Evolutionary conservation across 2,797 vertebrate genomes (phyloP).

Genomic region (Fratercula arctica): DNA sequence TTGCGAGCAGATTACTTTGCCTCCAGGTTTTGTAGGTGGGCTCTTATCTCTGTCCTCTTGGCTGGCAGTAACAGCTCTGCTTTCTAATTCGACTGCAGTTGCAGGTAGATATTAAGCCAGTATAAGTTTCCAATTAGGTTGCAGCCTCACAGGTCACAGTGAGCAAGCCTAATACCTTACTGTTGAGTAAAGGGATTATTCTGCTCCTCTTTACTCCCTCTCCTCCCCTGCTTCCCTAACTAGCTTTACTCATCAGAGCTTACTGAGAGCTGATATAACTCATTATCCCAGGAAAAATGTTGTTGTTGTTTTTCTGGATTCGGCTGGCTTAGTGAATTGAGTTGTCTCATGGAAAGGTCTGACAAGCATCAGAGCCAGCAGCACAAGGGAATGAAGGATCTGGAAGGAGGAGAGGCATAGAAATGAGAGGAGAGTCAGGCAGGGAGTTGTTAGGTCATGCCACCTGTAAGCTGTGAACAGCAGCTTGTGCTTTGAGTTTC

Average conservation of each 20-base stretch:
- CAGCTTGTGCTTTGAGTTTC: not conserved
- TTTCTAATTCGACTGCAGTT: conserved; percentile 3
- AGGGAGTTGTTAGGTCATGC: not conserved
- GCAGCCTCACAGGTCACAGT: not conserved
- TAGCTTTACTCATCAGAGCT: not conserved
- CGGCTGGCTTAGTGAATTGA: not conserved
- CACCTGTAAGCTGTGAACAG: not conserved
- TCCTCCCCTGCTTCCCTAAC: not conserved
- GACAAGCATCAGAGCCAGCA: not conserved
- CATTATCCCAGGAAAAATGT: not conserved
- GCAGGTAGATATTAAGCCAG: conserved; percentile 10
- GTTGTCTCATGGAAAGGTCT: not conserved
- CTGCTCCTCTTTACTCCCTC: not conserved
- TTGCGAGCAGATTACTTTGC: not conserved
- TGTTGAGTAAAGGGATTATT: conserved; percentile 31
- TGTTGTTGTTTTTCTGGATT: not conserved
- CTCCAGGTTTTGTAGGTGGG: not conserved
- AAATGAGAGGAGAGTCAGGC: not conserved
- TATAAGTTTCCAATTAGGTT: not conserved
- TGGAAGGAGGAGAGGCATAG: not conserved
- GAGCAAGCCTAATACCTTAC: not conserved
- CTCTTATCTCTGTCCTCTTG: not conserved
- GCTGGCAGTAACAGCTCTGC: not conserved
- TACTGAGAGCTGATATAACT: not conserved
- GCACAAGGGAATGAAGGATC: not conserved